These are phyloP conservation scores for Chiloscyllium plagiosum DNA, from an alignment of 2,113 vertebrate genomes.

Conservation along the genomic window DNA sequence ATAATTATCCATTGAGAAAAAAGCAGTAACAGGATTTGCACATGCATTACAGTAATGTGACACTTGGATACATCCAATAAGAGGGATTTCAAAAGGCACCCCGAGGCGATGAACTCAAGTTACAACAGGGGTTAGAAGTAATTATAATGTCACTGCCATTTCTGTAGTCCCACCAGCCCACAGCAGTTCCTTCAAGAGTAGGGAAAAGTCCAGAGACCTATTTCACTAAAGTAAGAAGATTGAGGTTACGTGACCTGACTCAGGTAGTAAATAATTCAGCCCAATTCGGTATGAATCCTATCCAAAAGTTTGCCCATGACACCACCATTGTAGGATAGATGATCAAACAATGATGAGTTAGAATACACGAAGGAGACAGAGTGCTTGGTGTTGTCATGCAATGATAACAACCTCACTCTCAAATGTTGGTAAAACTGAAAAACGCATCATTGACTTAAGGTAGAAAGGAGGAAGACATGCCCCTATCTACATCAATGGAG, in stretches of 20 bases:
- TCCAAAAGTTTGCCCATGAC: no score
- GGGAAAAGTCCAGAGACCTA: not conserved
- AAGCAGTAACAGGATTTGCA: not conserved
- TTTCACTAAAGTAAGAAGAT: not conserved
- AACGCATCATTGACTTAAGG: no score
- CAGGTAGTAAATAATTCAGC: not conserved
- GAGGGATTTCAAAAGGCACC: not conserved
- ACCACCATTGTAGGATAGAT: no score
- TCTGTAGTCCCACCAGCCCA: not conserved
- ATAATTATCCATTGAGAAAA: not conserved
- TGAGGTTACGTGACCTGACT: not conserved
- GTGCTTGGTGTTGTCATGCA: no score
- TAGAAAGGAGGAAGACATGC: no score
- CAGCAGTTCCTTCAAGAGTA: not conserved
- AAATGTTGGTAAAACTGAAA: no score
- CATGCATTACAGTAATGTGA: not conserved
- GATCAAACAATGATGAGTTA: no score
- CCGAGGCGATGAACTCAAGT: not conserved
- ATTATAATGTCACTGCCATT: not conserved
- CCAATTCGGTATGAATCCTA: no score
- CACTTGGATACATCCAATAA: not conserved
- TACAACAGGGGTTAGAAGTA: not conserved
- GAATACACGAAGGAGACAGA: no score
- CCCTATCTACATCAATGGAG: no score
- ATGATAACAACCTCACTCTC: no score